Base-by-base conservation (phyloP, 2,888 invertebrate species). In the Syrphus vitripennis region DNA sequence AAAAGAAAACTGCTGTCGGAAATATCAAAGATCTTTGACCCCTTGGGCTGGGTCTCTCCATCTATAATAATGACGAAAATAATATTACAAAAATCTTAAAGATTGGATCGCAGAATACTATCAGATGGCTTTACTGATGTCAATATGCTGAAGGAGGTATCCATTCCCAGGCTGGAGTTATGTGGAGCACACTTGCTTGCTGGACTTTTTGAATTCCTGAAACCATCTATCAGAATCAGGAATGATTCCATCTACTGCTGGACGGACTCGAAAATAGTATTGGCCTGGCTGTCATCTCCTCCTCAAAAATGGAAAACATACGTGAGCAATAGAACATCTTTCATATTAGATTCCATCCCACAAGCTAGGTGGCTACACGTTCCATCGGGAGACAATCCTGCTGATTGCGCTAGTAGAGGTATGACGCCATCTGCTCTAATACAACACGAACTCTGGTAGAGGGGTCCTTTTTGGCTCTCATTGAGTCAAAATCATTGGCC, bases 251-350 rank as follows among this genome's bases (percentile, higher is more conserved):
- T 50, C n/a, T 63, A 37, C 19, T 50, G 61, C 24, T 74, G 74
- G 50, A 74, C 61, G 29, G 74, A 74, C 42, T 74, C 61, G 1
- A 61, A 53, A 24, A 21, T 69, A 69, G 53, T 69, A 37, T 34
- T 69, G 53, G 50, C 69, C 34, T 72, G 59, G 61, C 34, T 72
- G 37, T 72, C 72, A 61, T 48, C 48, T 50, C 72, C 61, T 24
- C 72, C 61, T n/a, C 37, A 50, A 14, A 74, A 74, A 61, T 74
- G 72, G 61, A 74, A 74, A 19, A 74, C 37, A 50, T 74, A 37
- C 26, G 61, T 61, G n/a, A 63, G 72, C 37, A 61, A 72, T 48
- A 19, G 72, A 5, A 74, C 53, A 50, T 74, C 61, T 9, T 61
- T 59, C 12, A 72, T 61, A 26, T 72, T 45, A 14, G 59, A 48